phyloP scores from a whole-genome alignment of 2,888 invertebrate species.

The Crematogaster levior region DNA sequence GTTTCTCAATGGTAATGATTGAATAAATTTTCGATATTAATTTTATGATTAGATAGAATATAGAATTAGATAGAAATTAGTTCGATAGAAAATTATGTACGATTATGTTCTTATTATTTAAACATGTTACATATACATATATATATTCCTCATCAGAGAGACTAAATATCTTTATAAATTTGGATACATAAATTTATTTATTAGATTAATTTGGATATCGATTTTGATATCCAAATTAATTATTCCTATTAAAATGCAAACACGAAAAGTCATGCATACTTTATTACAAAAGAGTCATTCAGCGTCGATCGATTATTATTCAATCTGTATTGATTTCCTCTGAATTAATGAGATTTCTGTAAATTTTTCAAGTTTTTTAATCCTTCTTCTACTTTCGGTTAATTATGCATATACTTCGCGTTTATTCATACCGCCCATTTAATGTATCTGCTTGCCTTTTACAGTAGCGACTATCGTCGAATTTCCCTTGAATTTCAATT shows the following conservation, averaged over 20 bases:
- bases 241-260: background rate
- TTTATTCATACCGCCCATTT: background rate
- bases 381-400: background rate
- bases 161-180: constrained; percentile 5
- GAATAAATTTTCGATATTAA: background rate
- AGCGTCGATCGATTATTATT: background rate
- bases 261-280: background rate
- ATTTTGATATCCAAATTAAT: background rate
- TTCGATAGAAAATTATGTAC: background rate
- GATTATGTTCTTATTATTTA: constrained; percentile 1
- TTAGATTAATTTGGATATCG: background rate
- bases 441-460: background rate
- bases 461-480: background rate
- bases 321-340: background rate
- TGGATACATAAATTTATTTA: background rate
- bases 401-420: background rate
- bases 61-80: background rate
- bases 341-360: background rate
- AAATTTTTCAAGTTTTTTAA: background rate
- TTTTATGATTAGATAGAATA: background rate
- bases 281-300: background rate
- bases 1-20: background rate
- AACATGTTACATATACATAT: background rate
- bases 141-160: background rate
- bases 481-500: constrained; percentile 37